phyloP scores from a whole-genome alignment of 2,888 invertebrate species.

The Leucophenga maculata region DNA sequence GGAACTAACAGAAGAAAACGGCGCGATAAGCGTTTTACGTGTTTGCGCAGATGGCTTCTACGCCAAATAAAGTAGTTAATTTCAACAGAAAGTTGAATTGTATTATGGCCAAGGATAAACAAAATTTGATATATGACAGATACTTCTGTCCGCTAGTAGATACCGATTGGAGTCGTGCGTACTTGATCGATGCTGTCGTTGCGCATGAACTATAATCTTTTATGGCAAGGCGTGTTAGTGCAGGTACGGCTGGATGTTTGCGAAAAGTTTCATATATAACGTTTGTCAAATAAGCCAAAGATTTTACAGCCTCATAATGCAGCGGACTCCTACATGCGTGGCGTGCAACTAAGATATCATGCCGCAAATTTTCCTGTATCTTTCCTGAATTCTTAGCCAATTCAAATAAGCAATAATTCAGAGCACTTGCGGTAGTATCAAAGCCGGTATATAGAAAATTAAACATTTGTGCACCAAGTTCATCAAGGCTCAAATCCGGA shows the following conservation, averaged over 20 bases:
- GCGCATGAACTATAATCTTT: slow-evolving; percentile 67
- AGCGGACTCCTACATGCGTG: slow-evolving; percentile 69
- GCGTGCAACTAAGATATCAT: slow-evolving; percentile 71
- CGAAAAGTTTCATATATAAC: slow-evolving; percentile 73
- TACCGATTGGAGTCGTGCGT: too few species aligned
- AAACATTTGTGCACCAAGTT: slow-evolving; percentile 75
- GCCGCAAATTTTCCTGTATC: slow-evolving; percentile 71
- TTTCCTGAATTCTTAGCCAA: slow-evolving; percentile 72
- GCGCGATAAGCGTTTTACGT: too few species aligned
- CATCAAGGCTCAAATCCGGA: too few species aligned
- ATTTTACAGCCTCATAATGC: slow-evolving; percentile 73
- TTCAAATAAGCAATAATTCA: slow-evolving; percentile 73
- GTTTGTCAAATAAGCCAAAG: too few species aligned
- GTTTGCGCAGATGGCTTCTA: too few species aligned
- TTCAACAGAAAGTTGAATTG: too few species aligned
- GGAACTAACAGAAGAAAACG: too few species aligned
- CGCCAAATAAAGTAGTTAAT: too few species aligned
- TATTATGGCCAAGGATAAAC: too few species aligned
- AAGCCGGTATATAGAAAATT: slow-evolving; percentile 75
- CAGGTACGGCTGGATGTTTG: slow-evolving; percentile 71
- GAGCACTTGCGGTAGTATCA: slow-evolving; percentile 74
- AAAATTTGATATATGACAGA: too few species aligned
- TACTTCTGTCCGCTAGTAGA: too few species aligned
- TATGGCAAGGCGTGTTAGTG: slow-evolving; percentile 64
- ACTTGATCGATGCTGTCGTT: too few species aligned